A percentile compares a stretch with the other conserved stretches of the same genome.
phyloP scores from a whole-genome alignment of 2,797 vertebrate species.

The Poecile montanus region DNA sequence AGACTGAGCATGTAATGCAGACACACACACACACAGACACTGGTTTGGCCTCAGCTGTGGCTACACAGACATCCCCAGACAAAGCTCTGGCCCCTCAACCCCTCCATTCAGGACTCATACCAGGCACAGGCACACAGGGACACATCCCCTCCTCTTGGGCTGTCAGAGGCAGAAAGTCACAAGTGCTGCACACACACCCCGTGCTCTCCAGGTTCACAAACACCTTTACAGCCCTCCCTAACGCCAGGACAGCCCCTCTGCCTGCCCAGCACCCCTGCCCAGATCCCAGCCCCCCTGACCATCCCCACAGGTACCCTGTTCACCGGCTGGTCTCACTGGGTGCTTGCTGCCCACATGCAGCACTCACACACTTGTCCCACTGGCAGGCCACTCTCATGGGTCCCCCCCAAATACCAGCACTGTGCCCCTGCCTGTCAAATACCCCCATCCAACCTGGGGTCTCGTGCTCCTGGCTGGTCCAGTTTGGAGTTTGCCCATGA shows the following conservation, averaged over 20 bases:
- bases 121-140: background rate
- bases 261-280: accelerated
- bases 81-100: background rate
- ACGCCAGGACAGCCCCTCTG: accelerated
- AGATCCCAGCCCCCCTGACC: accelerated
- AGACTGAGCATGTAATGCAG: accelerated
- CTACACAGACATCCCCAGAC: background rate
- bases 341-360: accelerated
- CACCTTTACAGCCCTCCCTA: accelerated
- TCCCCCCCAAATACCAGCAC: accelerated
- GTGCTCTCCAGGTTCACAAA: background rate
- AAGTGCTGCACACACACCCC: background rate
- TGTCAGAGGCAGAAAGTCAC: background rate
- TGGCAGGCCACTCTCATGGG: accelerated
- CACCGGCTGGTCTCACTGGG: accelerated
- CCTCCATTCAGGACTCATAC: background rate
- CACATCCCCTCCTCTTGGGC: accelerated
- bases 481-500: background rate
- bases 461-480: background rate
- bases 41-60: background rate
- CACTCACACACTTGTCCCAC: background rate
- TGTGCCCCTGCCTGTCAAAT: accelerated
- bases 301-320: accelerated
- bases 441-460: accelerated
- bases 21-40: too few species aligned